Conservation (phyloP, 2,888 invertebrate species). For the Eudemis profundana region DNA sequence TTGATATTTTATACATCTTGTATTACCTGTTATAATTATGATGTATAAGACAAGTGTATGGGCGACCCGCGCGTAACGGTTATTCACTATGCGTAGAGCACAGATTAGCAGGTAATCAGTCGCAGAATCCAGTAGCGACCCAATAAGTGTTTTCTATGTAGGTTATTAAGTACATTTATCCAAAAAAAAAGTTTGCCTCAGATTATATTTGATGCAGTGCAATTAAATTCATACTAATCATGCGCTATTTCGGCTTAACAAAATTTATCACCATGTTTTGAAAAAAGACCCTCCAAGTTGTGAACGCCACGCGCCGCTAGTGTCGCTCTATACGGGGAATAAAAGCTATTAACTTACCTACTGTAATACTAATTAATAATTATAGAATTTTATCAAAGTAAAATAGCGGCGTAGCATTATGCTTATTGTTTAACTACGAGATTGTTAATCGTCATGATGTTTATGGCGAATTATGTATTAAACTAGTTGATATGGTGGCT, state of each 20-base stretch:
- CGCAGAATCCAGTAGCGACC: not conserved
- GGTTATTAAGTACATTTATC: no score
- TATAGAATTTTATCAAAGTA: conserved; percentile 4
- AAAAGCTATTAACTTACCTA: no score
- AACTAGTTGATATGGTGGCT: conserved; percentile 19
- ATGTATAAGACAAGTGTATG: conserved; percentile 7
- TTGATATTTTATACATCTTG: conserved; percentile 46
- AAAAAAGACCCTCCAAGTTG: not conserved
- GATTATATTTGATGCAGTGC: conserved; percentile 11
- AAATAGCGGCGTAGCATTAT: conserved; percentile 30
- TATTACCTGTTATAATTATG: conserved; percentile 27
- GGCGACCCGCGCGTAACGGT: not conserved
- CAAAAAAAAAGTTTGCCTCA: no score
- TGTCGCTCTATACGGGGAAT: no score
- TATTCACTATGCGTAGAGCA: not conserved
- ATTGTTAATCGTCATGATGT: conserved; percentile 29
- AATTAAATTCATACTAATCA: conserved; percentile 10
- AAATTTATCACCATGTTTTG: not conserved
- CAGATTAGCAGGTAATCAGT: not conserved
- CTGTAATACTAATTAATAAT: not conserved
- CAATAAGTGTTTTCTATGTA: no score
- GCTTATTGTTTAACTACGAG: conserved; percentile 19
- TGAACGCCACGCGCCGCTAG: conserved; percentile 6
- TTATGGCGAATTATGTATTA: conserved; percentile 39
- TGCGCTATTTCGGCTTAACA: not conserved